Evolutionary conservation across 2,888 invertebrate species (phyloP), one percentile per base, ranked within the genome.

Genomic region (Erynnis tages): DNA sequence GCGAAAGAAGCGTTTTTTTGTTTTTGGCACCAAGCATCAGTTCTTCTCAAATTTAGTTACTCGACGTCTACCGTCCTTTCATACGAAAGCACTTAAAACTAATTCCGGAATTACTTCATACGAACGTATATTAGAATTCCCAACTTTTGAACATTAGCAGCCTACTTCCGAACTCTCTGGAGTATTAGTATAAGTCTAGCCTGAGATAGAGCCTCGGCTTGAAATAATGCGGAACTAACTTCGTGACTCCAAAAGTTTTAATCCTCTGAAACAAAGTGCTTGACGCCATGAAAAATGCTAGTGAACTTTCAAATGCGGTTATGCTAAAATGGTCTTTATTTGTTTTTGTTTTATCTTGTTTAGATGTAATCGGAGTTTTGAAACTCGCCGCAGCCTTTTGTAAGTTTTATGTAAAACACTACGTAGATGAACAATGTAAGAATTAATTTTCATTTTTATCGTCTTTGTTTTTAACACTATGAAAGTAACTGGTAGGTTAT

Each of bases 191-290:
- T 27, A 25, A 43, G 27, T 49, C 41, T 21, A 23, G 25, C 16
- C 63, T 60, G 59, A 55, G 54, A 38, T 43, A 35, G 54, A 48
- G 54, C 53, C 49, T 47, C 49, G 57, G 63, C 60, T 64, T 62
- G 57, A 69, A 63, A 45, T 61, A 62, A 65, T 66, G 49, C 49
- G 49, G 49, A 43, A 50, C 49, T 43, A 50, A 50, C 27, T 30
- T 35, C 16, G 6, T 29, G 11, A 13, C 49, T n/a, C 23, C 13
- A 30, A 52, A 43, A 44, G 35, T 44, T 52, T 29, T 52, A 43
- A 52, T 52, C 14, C 50, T 19, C 11, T 43, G 43, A 35, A 44
- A 52, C 50, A 29, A 37, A 43, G 44, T 29, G 50, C 16, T 37
- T 37, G 25, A 27, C 19, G 29, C 37, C 44, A 30, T 52, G 44